Conservation (phyloP, 2,888 invertebrate genomes). For the Empis stercorea region DNA sequence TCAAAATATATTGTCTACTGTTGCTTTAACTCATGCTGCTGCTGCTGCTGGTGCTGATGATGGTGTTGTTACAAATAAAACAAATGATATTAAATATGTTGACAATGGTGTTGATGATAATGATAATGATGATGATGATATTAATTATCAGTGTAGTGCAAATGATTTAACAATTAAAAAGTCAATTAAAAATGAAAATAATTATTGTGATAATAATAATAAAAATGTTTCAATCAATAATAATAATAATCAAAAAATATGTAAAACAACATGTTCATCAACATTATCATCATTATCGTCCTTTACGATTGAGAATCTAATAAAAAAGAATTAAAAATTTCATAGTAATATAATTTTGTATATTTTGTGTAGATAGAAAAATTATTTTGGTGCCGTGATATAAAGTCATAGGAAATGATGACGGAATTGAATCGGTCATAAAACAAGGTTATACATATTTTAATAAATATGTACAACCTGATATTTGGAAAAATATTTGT, state of each 20-base stretch:
- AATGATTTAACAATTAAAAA: not conserved
- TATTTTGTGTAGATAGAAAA: too few relatives aligned
- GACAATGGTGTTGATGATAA: not conserved
- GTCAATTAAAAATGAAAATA: not conserved
- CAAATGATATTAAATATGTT: not conserved
- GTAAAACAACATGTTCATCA: conserved; percentile 1
- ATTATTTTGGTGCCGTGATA: too few relatives aligned
- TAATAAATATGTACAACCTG: too few relatives aligned
- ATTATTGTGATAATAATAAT: not conserved
- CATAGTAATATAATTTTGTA: too few relatives aligned
- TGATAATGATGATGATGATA: not conserved
- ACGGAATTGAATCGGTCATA: too few relatives aligned
- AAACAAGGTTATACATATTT: too few relatives aligned
- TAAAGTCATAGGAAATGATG: too few relatives aligned
- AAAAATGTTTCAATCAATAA: not conserved
- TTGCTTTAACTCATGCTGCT: too few relatives aligned
- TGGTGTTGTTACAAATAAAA: not conserved
- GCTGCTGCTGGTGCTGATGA: too few relatives aligned
- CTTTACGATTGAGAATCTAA: conserved; percentile 35
- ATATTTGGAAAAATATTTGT: too few relatives aligned
- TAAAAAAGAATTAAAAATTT: conserved; percentile 29
- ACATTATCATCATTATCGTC: conserved; percentile 11
- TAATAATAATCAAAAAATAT: not conserved
- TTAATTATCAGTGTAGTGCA: not conserved
- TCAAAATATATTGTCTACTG: not conserved